phyloP scores from a whole-genome alignment of 2,797 vertebrate species.

The Perodicticus potto region DNA sequence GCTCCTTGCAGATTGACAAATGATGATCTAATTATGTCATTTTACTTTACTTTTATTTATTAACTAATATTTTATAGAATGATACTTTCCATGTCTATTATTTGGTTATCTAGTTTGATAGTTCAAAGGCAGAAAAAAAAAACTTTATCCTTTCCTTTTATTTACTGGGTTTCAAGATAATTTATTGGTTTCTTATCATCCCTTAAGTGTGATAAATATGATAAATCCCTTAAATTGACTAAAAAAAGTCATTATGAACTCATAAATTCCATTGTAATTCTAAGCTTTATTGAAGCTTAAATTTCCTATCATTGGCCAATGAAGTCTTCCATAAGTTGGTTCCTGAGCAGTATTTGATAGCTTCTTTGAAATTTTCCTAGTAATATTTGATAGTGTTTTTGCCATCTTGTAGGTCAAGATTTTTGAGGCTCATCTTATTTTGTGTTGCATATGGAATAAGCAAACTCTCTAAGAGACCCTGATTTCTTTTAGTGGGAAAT shows the following conservation, averaged over 20 bases:
- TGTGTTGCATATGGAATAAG: neutral
- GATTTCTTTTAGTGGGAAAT: neutral
- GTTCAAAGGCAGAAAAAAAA: slow-evolving; percentile 8
- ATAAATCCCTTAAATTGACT: neutral
- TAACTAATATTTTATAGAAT: neutral
- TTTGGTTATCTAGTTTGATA: neutral
- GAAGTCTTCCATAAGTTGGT: neutral
- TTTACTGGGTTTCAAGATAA: neutral
- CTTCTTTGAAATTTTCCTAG: neutral
- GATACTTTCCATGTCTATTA: neutral
- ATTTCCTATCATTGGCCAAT: neutral
- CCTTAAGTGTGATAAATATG: neutral
- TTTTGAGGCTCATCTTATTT: neutral
- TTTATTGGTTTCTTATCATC: neutral
- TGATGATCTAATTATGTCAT: neutral
- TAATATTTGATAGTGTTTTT: neutral
- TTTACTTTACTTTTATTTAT: neutral
- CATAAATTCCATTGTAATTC: neutral
- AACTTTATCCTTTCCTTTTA: neutral
- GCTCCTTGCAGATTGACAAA: neutral
- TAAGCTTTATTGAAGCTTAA: neutral
- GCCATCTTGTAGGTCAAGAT: neutral
- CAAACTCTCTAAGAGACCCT: neutral
- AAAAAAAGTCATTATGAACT: neutral
- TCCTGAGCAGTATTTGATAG: neutral